Percentiles rank a stretch among this genome's conserved stretches.
Conservation (phyloP, 2,113 vertebrate genomes). For the Antennarius striatus region DNA sequence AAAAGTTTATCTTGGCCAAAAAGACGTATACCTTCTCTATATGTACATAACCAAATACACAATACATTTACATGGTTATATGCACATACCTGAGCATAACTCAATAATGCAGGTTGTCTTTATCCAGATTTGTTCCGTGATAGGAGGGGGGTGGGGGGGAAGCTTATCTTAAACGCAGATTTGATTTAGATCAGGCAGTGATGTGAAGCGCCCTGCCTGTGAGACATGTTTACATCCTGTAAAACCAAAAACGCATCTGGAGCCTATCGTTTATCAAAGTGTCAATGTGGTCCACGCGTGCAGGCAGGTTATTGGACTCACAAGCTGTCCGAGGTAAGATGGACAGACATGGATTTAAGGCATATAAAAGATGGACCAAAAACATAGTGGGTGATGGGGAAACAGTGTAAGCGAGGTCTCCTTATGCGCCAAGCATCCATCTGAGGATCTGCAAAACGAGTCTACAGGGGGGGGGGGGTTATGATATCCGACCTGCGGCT, state of each 20-base stretch:
- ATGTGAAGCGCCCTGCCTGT: constrained; percentile 36
- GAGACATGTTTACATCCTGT: constrained; percentile 43
- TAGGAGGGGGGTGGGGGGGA: too few species aligned
- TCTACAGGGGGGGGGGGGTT: neutral
- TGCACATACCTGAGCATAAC: constrained; percentile 85
- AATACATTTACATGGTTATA: constrained; percentile 81
- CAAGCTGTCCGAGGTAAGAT: constrained; percentile 55
- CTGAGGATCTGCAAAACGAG: constrained; percentile 30
- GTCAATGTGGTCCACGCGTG: constrained; percentile 34
- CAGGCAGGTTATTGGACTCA: constrained; percentile 48
- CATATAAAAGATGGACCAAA: constrained; percentile 68
- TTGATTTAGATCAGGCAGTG: constrained; percentile 60
- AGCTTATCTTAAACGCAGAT: constrained; percentile 63
- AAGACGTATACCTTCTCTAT: constrained; percentile 69
- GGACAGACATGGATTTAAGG: constrained; percentile 73
- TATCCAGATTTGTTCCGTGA: constrained; percentile 74
- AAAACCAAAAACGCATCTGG: constrained; percentile 47
- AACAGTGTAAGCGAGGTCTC: constrained; percentile 44
- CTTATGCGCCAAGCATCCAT: constrained; percentile 61
- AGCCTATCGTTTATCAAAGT: constrained; percentile 33
- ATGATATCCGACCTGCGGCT: constrained; percentile 71
- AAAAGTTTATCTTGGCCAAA: constrained; percentile 72
- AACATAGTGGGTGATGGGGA: constrained; percentile 47
- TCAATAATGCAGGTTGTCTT: constrained; percentile 75
- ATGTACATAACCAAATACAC: constrained; percentile 77